Evolutionary conservation across 2,888 invertebrate species (phyloP).

Genomic region (Tinea trinotella): DNA sequence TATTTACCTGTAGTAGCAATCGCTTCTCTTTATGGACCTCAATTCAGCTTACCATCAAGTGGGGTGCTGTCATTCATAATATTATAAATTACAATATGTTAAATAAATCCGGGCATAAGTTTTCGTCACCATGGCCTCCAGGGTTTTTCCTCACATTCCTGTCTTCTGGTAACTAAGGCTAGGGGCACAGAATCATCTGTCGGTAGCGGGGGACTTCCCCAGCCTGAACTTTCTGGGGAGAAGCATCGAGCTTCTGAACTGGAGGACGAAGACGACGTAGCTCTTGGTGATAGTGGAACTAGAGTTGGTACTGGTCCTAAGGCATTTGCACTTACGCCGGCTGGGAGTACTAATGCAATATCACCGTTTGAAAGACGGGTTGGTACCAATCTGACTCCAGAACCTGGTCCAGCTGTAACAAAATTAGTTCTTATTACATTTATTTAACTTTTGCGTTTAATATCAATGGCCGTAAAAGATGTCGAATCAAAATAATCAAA

Average conservation of each 20-base stretch:
- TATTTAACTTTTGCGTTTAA: too few relatives aligned
- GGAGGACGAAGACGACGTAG: conserved; percentile 79
- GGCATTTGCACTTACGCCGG: conserved; percentile 68
- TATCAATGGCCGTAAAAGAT: too few relatives aligned
- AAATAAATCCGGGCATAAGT: too few relatives aligned
- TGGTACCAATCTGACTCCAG: conserved; percentile 83
- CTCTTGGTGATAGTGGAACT: conserved; percentile 82
- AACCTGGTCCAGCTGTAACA: conserved; percentile 74
- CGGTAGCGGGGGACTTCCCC: conserved; percentile 55
- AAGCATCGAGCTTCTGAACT: conserved; percentile 74
- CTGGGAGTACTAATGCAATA: conserved; percentile 84
- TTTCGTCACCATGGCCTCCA: conserved; percentile 85
- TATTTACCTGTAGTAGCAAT: too few relatives aligned
- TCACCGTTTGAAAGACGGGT: conserved; percentile 87
- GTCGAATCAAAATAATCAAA: too few relatives aligned
- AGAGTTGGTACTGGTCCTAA: conserved; percentile 76
- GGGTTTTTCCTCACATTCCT: conserved; percentile 78
- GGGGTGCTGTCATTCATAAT: too few relatives aligned
- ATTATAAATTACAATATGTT: conserved; percentile 34
- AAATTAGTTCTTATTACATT: too few relatives aligned
- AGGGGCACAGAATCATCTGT: conserved; percentile 71
- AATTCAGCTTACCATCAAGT: too few relatives aligned
- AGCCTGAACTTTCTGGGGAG: conserved; percentile 72
- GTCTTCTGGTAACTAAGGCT: conserved; percentile 80
- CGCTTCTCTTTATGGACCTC: too few relatives aligned